A percentile compares a stretch with the other conserved stretches of the same genome.
These are phyloP conservation scores for Archips xylosteana DNA, from an alignment of 2,888 invertebrate genomes.

Conservation along the genomic window DNA sequence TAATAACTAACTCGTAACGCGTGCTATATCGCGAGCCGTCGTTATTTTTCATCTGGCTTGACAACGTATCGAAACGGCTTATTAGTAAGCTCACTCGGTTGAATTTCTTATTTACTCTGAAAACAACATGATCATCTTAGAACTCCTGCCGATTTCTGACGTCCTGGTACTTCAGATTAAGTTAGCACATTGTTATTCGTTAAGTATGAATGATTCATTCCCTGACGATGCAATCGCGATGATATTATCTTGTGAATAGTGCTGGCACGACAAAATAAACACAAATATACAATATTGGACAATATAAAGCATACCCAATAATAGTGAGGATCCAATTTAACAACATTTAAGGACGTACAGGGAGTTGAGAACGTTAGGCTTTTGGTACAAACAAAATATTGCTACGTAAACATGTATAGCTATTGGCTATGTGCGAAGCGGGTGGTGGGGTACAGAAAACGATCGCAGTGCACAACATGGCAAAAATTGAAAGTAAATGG, in stretches of 20 bases:
- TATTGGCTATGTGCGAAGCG: too few relatives aligned
- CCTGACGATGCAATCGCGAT: constrained; percentile 22
- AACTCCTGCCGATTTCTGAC: constrained; percentile 40
- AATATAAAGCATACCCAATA: constrained; percentile 4
- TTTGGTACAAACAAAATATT: not conserved
- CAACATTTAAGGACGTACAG: not conserved
- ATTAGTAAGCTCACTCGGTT: constrained; percentile 56
- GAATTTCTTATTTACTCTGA: constrained; percentile 53
- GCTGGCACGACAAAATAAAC: constrained; percentile 22
- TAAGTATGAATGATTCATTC: constrained; percentile 7
- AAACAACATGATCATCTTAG: constrained; percentile 50
- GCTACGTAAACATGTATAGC: too few relatives aligned
- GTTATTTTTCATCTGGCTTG: constrained; percentile 46
- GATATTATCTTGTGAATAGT: constrained; percentile 24
- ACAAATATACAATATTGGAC: not conserved
- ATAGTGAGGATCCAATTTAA: not conserved
- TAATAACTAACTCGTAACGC: constrained; percentile 52
- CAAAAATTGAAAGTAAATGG: too few relatives aligned
- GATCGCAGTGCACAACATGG: too few relatives aligned
- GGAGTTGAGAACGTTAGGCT: not conserved
- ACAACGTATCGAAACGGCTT: constrained; percentile 54
- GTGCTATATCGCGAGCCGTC: constrained; percentile 43
- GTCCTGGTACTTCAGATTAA: constrained; percentile 29
- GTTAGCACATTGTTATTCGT: constrained; percentile 60
- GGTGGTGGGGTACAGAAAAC: too few relatives aligned